Evolutionary conservation across 2,797 vertebrate species (phyloP).

Genomic region (Schizothorax lantsangensis): DNA sequence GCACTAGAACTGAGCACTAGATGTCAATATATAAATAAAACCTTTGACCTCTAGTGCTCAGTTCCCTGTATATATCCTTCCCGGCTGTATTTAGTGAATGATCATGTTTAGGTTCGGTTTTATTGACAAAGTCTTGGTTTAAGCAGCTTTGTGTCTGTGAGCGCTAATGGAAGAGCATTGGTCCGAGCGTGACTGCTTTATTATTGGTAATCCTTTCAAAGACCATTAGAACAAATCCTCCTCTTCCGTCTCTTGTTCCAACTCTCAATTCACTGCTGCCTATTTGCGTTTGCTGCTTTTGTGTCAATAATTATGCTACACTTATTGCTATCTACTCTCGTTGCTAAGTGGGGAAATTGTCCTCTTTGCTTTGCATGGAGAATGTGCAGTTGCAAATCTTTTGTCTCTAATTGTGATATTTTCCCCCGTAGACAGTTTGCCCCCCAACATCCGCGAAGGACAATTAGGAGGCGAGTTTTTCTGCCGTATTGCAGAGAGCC

Average conservation of each 20-base stretch:
- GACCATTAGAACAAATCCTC: conserved; percentile 57
- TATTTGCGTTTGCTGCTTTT: conserved; percentile 41
- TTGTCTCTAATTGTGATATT: conserved; percentile 57
- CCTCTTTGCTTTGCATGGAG: conserved; percentile 5
- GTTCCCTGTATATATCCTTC: background rate
- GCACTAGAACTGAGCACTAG: no score
- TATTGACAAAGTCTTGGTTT: conserved; percentile 42
- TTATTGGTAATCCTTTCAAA: conserved; percentile 61
- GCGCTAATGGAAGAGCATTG: conserved; percentile 55
- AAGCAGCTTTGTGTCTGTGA: conserved; percentile 42
- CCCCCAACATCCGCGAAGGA: conserved; percentile 47
- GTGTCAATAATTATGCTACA: conserved; percentile 55
- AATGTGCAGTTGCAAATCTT: conserved; percentile 40
- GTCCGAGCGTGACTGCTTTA: conserved; percentile 49
- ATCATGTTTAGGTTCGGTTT: conserved; percentile 9
- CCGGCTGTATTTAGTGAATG: background rate
- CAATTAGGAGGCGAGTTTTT: conserved; percentile 60
- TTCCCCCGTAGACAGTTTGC: conserved; percentile 46
- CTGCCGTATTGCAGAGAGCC: conserved; percentile 36
- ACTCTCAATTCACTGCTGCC: conserved; percentile 41
- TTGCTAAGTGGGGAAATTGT: conserved; percentile 18
- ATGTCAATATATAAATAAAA: background rate
- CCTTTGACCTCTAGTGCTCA: background rate
- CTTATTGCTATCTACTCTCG: conserved; percentile 46
- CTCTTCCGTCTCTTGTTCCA: conserved; percentile 40